phyloP scores from a whole-genome alignment of 2,888 invertebrate genomes.

The Heliothis peltigera region DNA sequence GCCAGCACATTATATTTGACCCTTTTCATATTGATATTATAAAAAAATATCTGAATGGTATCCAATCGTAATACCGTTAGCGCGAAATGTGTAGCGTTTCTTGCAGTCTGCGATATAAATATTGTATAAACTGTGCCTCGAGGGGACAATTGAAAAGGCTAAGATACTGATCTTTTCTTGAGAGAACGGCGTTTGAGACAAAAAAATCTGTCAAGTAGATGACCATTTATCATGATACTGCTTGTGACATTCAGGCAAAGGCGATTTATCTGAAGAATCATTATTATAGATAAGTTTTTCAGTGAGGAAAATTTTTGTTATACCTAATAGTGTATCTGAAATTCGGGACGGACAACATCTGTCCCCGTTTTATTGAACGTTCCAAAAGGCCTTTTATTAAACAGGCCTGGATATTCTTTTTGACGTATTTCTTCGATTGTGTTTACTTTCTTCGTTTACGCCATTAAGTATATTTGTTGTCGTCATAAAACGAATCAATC shows the following conservation, averaged over 20 bases:
- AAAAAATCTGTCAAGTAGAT: slow-evolving; percentile 57
- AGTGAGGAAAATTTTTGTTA: slow-evolving; percentile 9
- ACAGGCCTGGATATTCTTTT: neutral
- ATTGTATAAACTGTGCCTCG: slow-evolving; percentile 34
- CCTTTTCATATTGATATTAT: slow-evolving; percentile 16
- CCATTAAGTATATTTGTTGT: slow-evolving; percentile 21
- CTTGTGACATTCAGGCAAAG: slow-evolving; percentile 56
- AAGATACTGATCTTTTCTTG: slow-evolving; percentile 52
- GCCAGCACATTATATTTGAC: slow-evolving; percentile 20
- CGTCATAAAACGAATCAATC: slow-evolving; percentile 44
- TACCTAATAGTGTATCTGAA: slow-evolving; percentile 16
- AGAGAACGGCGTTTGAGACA: slow-evolving; percentile 49
- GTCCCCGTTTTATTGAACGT: neutral
- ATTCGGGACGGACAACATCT: neutral
- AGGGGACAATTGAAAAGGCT: slow-evolving; percentile 43
- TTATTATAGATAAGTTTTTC: slow-evolving; percentile 33
- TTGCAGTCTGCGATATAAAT: slow-evolving; percentile 15
- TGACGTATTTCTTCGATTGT: neutral
- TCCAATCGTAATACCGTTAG: slow-evolving; percentile 24
- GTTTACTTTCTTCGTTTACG: slow-evolving; percentile 21
- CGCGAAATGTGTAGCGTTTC: slow-evolving; percentile 20
- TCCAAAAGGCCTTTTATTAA: slow-evolving; percentile 3
- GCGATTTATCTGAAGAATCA: slow-evolving; percentile 42
- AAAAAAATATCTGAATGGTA: slow-evolving; percentile 26
- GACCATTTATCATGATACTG: slow-evolving; percentile 67